phyloP scores from a whole-genome alignment of 2,888 invertebrate genomes.

The Pherbina coryleti region DNA sequence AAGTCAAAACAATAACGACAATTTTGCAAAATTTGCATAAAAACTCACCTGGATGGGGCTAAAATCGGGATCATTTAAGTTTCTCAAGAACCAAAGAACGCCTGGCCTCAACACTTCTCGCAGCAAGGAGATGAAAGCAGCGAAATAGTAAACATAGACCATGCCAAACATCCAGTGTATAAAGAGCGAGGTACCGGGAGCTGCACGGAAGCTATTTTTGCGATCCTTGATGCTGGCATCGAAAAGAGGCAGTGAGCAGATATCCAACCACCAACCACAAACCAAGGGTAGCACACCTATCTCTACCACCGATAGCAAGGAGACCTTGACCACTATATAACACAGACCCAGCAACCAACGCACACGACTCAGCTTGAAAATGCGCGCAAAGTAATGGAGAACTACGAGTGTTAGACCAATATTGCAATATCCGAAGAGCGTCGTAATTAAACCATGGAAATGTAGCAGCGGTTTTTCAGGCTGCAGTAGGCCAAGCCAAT shows the following conservation, averaged over 20 bases:
- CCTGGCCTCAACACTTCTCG: constrained; percentile 96
- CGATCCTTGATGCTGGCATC: constrained; percentile 87
- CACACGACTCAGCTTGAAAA: constrained; percentile 84
- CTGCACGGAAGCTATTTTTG: constrained; percentile 87
- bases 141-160: constrained; percentile 99
- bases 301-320: constrained; percentile 94
- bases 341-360: constrained; percentile 91
- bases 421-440: constrained; percentile 92
- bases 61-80: constrained; percentile 98
- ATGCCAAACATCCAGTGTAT: constrained; percentile 99
- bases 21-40: background rate
- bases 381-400: constrained; percentile 85
- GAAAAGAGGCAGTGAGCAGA: constrained; percentile 94
- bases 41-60: constrained; percentile 90
- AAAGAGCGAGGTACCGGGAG: constrained; percentile 97
- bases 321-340: constrained; percentile 86
- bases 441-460: constrained; percentile 93
- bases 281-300: constrained; percentile 96
- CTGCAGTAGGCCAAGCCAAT: constrained; percentile 73
- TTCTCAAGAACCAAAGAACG: constrained; percentile 97
- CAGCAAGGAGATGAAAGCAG: constrained; percentile 92
- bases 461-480: constrained; percentile 75
- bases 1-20: constrained; percentile 36
- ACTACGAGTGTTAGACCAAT: constrained; percentile 87
- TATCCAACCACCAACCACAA: constrained; percentile 99